Percentiles rank a stretch among this genome's conserved stretches.
Conservation (phyloP, 1,140 invertebrate genomes). For the Bombus consobrinus region DNA sequence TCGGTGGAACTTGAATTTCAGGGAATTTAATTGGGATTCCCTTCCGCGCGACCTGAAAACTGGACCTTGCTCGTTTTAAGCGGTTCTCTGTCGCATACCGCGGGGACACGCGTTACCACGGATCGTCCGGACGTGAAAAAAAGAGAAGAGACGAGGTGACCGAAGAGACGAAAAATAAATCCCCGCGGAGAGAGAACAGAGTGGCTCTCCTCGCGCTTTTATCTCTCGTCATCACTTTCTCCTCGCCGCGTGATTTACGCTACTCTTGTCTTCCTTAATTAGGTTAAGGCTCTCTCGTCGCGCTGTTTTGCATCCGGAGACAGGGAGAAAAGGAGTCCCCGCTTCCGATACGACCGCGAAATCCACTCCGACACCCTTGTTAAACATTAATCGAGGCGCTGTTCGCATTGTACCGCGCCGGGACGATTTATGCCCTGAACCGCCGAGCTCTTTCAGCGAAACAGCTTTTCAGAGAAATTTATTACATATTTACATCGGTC, state of each 20-base stretch:
- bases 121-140: neutral
- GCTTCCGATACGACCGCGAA: constrained; percentile 57
- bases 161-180: constrained; percentile 56
- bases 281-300: constrained; percentile 64
- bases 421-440: constrained; percentile 31
- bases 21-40: constrained; percentile 47
- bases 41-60: constrained; percentile 14
- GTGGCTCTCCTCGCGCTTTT: constrained; percentile 58
- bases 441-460: neutral
- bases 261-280: constrained; percentile 71
- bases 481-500: constrained; percentile 44
- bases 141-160: neutral
- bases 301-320: constrained; percentile 21
- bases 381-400: constrained; percentile 51
- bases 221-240: constrained; percentile 75
- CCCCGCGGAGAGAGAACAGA: constrained; percentile 3
- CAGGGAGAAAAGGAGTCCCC: neutral
- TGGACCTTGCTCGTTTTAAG: constrained; percentile 19
- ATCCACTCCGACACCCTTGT: constrained; percentile 50
- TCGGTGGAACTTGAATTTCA: neutral
- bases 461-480: constrained; percentile 34
- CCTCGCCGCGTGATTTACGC: constrained; percentile 70
- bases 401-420: constrained; percentile 41
- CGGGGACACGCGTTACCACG: constrained; percentile 27
- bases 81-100: neutral